Evolutionary conservation across 2,113 vertebrate species (phyloP), one percentile per base, ranked within the genome.

Genomic region (Atractosteus spatula): DNA sequence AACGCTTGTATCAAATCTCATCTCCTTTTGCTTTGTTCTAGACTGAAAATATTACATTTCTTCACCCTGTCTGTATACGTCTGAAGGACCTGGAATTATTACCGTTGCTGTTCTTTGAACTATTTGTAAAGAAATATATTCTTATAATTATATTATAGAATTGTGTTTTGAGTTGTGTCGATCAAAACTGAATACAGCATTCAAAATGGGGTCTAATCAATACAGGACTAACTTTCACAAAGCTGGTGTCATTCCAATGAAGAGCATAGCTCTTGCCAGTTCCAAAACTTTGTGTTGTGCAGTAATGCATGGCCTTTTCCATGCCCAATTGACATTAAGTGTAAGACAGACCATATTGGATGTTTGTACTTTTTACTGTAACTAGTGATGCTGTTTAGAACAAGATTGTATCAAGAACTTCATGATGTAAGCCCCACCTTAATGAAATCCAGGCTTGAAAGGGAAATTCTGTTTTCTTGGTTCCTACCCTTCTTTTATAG

Each of bases 401-500:
- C 8, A 42, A 54, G 3, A 17, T 47, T 62, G 72, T 44, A 17
- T 12, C 8, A 13, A 12, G 14, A 61, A 13, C 56, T 71, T 71
- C 45, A n/a, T 62, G 62, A 68, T 62, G 72, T 62, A 42, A 62
- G 55, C 65, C 41, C 16, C 51, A 56, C 17, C 45, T 12, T 62
- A 68, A 68, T 67, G 43, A 68, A 57, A 55, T 68, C 57, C 72
- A 74, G 72, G 68, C 57, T 44, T 16, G 14, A 42, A 57, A 62
- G 55, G 44, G 71, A 63, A 13, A 66, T 55, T n/a, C 43, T 42
- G 71, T 45, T 57, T 51, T 42, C 63, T 73, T 73, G 59, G 54
- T 45, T 47, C 55, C 71, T 73, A 64, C 64, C 67, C 47, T 66
- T 56, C 42, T 42, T 61, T 73, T 61, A n/a, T 72, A 64, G 71